These are phyloP conservation scores for Ophion ellenae DNA, from an alignment of 2,888 invertebrate species.

Conservation along the genomic window DNA sequence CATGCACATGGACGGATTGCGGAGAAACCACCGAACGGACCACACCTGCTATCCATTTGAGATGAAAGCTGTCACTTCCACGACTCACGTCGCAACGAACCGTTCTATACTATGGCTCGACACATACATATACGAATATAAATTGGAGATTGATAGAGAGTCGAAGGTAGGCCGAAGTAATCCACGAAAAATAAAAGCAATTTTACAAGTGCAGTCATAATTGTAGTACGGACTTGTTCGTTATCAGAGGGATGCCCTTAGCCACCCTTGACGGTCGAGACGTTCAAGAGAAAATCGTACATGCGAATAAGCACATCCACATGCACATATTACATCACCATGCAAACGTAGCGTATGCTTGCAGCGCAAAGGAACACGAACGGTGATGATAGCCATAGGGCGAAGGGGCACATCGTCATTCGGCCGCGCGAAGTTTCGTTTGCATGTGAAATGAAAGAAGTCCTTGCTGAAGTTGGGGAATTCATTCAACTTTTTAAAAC, in stretches of 20 bases:
- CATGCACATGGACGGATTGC: constrained; percentile 39
- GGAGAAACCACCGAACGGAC: constrained; percentile 30
- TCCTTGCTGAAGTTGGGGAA: neutral
- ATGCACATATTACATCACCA: too few relatives aligned
- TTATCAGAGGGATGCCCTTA: too few relatives aligned
- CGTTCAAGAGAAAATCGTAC: too few relatives aligned
- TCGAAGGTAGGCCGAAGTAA: too few relatives aligned
- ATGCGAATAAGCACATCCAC: too few relatives aligned
- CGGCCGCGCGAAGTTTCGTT: constrained; percentile 26
- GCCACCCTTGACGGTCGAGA: too few relatives aligned
- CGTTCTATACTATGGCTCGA: too few relatives aligned
- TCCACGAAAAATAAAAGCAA: neutral
- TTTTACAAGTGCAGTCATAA: neutral
- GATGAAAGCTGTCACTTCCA: constrained; percentile 16
- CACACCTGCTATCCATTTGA: constrained; percentile 28
- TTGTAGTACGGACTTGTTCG: too few relatives aligned
- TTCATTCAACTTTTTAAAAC: constrained; percentile 29
- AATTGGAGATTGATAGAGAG: too few relatives aligned
- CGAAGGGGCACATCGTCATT: neutral
- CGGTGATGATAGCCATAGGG: neutral
- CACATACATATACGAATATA: too few relatives aligned
- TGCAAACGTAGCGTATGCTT: neutral
- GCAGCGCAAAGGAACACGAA: neutral
- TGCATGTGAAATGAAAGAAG: constrained; percentile 23
- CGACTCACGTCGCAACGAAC: too few relatives aligned